Base-by-base conservation (phyloP, 1,140 invertebrate genomes). In the Dysdera silvatica region DNA sequence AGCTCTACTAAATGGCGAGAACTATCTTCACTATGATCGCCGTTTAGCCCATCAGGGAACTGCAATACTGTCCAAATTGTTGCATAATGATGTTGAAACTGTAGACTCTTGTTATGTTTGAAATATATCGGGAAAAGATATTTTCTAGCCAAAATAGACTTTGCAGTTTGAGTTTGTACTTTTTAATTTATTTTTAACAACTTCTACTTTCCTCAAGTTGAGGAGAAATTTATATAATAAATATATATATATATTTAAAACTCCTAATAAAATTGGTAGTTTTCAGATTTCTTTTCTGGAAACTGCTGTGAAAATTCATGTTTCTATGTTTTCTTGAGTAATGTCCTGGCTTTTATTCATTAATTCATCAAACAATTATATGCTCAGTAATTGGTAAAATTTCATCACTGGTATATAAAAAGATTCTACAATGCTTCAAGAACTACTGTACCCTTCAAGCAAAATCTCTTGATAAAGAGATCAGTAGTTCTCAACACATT, bases 131-230 rank as follows among this genome's bases (percentile, higher is more conserved):
- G 31, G 32, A 37, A 37, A 52, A 61, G 58, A n/a, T 37, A 43
- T 61, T 29, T 61, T 61, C n/a, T n/a, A n/a, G n/a, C n/a, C n/a
- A 52, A 52, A 61, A 52, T 52, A 40, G 52, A 53, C 51, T 52
- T 45, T n/a, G 52, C 48, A 61, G 58, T 61, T 61, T 40, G 47
- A 61, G 58, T 61, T 61, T 40, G 47, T 52, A 37, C 52, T 61
- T 61, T 61, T 61, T 43, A 43, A 52, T 61, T 61, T 52, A 52
- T 61, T 61, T 61, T 61, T 61, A 61, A 61, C 37, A 48, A 52
- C 58, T 40, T 61, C 52, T 61, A 61, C 45, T 61, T 32, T 59
- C 57, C 58, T 61, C 58, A 61, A 52, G 48, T 61, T 61, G 58
- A 61, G 58, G 49, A 61, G 53, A 61, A n/a, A 45, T 61, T 61